phyloP scores from a whole-genome alignment of 2,113 vertebrate genomes.

The Anthoscopus minutus region DNA sequence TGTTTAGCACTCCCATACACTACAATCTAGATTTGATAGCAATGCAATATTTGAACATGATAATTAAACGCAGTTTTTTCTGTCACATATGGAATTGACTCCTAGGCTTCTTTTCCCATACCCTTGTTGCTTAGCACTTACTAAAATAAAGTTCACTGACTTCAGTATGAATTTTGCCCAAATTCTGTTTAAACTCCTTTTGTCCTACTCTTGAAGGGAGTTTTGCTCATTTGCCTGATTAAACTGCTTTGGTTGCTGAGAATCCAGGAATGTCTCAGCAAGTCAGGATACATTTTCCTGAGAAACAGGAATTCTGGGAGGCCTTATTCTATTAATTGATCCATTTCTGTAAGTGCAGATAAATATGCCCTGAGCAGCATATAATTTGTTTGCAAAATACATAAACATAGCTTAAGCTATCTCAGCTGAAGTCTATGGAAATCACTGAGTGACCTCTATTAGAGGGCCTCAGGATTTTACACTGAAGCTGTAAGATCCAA shows the following conservation, averaged over 20 bases:
- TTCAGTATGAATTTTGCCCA: background rate
- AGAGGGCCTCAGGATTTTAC: background rate
- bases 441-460: background rate
- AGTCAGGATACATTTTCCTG: background rate
- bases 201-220: background rate
- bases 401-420: background rate
- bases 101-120: background rate
- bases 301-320: background rate
- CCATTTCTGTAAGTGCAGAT: background rate
- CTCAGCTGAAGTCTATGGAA: background rate
- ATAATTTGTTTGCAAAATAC: constrained; percentile 5
- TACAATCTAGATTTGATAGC: background rate
- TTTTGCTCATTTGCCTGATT: background rate
- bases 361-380: background rate
- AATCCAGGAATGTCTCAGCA: background rate
- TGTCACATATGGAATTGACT: background rate
- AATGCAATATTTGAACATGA: background rate
- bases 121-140: background rate
- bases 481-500: background rate
- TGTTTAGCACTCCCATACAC: background rate
- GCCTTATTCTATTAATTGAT: background rate
- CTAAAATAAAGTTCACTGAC: background rate
- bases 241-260: background rate
- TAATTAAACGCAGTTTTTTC: background rate
- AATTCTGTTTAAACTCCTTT: background rate